Percentiles rank a stretch among this genome's conserved stretches.
phyloP scores from a whole-genome alignment of 2,888 invertebrate species.

The Cantharis lateralis region DNA sequence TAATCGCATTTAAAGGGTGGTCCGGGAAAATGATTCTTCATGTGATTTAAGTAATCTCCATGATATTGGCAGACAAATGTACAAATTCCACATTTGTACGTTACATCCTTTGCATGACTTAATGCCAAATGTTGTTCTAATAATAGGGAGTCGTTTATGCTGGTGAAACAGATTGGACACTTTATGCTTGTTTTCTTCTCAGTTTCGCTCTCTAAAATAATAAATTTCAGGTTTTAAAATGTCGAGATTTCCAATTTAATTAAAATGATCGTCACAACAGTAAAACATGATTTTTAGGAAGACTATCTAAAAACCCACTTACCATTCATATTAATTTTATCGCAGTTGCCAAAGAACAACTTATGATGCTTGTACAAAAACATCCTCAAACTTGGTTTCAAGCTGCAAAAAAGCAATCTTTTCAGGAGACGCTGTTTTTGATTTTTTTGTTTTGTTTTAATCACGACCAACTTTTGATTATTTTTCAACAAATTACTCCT shows the following conservation, averaged over 20 bases:
- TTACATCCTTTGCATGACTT: conserved; percentile 62
- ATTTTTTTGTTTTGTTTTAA: conserved; percentile 51
- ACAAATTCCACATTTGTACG: conserved; percentile 65
- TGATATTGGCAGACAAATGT: conserved; percentile 67
- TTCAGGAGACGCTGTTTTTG: conserved; percentile 52
- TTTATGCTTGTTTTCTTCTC: conserved; percentile 50
- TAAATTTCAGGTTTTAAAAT: too few relatives aligned
- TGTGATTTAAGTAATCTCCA: conserved; percentile 64
- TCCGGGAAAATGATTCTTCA: conserved; percentile 64
- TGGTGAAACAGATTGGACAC: conserved; percentile 61
- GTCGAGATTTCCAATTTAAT: too few relatives aligned
- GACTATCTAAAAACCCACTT: background rate
- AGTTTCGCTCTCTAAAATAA: conserved; percentile 40
- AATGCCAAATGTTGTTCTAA: conserved; percentile 62
- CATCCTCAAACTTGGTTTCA: conserved; percentile 54
- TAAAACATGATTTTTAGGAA: too few relatives aligned
- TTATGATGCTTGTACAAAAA: conserved; percentile 53
- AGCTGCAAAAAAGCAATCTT: conserved; percentile 51
- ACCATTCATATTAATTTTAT: conserved; percentile 37
- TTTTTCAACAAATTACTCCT: conserved; percentile 31
- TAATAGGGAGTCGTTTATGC: conserved; percentile 57
- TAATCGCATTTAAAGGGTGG: conserved; percentile 68
- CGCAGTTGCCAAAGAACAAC: conserved; percentile 42
- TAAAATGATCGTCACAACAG: too few relatives aligned
- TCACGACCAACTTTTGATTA: conserved; percentile 46